Conservation (phyloP, 2,888 invertebrate species). For the Dynastes tityus region DNA sequence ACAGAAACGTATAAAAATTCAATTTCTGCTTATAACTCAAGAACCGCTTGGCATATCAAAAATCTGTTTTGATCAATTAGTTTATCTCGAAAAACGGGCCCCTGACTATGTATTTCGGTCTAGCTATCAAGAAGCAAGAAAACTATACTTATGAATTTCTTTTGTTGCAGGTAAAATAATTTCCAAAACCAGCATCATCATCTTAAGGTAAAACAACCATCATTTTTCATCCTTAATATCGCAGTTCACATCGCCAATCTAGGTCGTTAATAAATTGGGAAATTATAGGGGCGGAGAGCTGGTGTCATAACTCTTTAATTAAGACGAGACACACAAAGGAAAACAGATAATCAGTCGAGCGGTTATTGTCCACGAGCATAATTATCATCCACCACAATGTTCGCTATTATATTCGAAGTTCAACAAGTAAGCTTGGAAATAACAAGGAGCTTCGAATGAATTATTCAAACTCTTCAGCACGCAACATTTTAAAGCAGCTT, state of each 20-base stretch:
- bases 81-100: no score
- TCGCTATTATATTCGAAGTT: slow-evolving; percentile 21
- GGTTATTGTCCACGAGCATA: slow-evolving; percentile 35
- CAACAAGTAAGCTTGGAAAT: slow-evolving; percentile 37
- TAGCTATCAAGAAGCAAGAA: no score
- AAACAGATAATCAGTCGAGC: slow-evolving; percentile 22
- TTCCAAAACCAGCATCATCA: background rate
- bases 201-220: background rate
- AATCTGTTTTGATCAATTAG: no score
- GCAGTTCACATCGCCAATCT: background rate
- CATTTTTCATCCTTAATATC: background rate
- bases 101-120: no score
- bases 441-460: slow-evolving; percentile 21
- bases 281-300: background rate
- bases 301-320: slow-evolving; percentile 26
- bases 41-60: no score
- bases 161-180: slow-evolving; percentile 26
- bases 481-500: slow-evolving; percentile 30
- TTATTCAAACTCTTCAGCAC: slow-evolving; percentile 36
- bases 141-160: background rate
- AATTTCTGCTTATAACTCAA: no score
- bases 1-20: no score
- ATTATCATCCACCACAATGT: slow-evolving; percentile 35
- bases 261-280: slow-evolving; percentile 13
- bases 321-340: slow-evolving; percentile 26